phyloP scores from a whole-genome alignment of 1,140 invertebrate genomes.

The Diuraphis noxia region DNA sequence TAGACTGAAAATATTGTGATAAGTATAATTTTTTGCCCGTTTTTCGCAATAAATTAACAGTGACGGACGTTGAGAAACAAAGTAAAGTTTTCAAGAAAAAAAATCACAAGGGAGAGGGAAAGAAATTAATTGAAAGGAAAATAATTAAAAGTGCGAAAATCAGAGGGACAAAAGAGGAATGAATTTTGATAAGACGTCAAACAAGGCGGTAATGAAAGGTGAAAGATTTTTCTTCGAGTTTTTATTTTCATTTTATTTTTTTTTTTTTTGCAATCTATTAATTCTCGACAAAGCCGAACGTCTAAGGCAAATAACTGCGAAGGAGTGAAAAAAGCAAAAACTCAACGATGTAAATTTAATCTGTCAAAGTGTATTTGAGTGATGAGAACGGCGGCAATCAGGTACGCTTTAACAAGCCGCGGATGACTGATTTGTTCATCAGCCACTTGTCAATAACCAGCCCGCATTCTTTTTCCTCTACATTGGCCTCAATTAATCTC shows the following conservation, averaged over 20 bases:
- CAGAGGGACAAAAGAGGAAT: conserved; percentile 53
- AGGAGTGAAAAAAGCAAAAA: conserved; percentile 30
- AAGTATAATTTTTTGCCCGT: conserved; percentile 9
- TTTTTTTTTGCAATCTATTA: conserved; percentile 42
- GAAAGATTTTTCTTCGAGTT: conserved; percentile 46
- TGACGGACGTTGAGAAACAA: conserved; percentile 52
- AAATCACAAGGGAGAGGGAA: conserved; percentile 29
- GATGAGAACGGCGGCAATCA: conserved; percentile 40
- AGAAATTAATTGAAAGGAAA: conserved; percentile 54
- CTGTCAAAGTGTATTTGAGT: conserved; percentile 45
- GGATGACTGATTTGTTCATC: conserved; percentile 53
- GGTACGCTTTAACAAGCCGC: conserved; percentile 41
- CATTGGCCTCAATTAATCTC: conserved; percentile 51
- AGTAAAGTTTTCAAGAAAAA: conserved; percentile 44
- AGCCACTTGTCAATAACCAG: conserved; percentile 50
- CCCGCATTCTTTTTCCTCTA: conserved; percentile 19
- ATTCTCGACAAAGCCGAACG: conserved; percentile 49
- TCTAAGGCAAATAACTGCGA: conserved; percentile 22
- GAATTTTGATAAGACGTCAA: conserved; percentile 54
- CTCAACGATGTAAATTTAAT: conserved; percentile 51
- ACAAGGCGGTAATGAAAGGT: conserved; percentile 50
- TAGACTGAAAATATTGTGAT: conserved; percentile 33
- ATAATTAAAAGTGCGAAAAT: conserved; percentile 53
- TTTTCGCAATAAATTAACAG: conserved; percentile 49
- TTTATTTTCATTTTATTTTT: not conserved